phyloP scores from a whole-genome alignment of 2,888 invertebrate species.

The Osmoderma eremita region DNA sequence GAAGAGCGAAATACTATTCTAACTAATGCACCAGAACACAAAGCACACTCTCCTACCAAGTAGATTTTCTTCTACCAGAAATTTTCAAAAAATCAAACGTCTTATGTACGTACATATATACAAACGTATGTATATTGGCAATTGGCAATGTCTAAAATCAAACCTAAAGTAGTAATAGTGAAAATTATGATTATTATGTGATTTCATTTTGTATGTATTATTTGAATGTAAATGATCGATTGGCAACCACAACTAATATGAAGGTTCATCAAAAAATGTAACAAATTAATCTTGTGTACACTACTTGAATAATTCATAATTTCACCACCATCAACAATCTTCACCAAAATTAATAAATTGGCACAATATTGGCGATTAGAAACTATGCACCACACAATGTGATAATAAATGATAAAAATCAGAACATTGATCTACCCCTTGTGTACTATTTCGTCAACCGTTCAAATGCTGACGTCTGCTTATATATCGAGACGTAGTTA shows the following conservation, averaged over 20 bases:
- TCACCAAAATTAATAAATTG: neutral
- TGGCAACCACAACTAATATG: too few relatives aligned
- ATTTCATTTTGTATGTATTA: too few relatives aligned
- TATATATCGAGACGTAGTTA: conserved; percentile 31
- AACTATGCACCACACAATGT: conserved; percentile 5
- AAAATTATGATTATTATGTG: too few relatives aligned
- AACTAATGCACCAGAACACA: conserved; percentile 22
- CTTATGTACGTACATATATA: neutral
- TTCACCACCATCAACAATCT: neutral
- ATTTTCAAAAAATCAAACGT: conserved; percentile 1
- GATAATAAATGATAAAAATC: conserved; percentile 19
- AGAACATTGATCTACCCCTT: conserved; percentile 7
- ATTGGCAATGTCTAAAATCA: neutral
- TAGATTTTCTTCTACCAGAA: conserved; percentile 7
- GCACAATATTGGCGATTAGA: conserved; percentile 34
- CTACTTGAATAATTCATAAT: conserved; percentile 9
- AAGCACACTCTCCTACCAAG: conserved; percentile 14
- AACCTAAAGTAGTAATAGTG: too few relatives aligned
- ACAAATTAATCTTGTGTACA: too few relatives aligned
- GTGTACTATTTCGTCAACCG: neutral
- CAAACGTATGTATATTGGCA: neutral
- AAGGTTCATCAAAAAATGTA: too few relatives aligned
- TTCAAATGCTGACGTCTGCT: conserved; percentile 7
- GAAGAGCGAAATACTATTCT: conserved; percentile 15
- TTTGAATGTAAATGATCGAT: too few relatives aligned